Conservation (phyloP, 2,888 invertebrate species). For the Villa cingulata region DNA sequence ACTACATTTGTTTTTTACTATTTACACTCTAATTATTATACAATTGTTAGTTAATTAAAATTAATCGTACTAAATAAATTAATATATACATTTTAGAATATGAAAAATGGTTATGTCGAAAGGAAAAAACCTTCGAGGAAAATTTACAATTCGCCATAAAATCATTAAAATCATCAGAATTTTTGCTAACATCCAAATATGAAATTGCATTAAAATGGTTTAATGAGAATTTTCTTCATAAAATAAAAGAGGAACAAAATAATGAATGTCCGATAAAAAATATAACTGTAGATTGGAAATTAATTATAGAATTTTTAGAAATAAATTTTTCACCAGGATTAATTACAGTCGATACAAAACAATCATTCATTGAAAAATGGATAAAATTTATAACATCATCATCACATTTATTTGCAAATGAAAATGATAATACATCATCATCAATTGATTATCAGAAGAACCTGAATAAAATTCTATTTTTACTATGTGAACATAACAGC, state of each 20-base stretch:
- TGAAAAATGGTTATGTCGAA: slow-evolving; percentile 25
- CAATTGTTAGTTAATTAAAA: too few relatives aligned
- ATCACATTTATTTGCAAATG: slow-evolving; percentile 7
- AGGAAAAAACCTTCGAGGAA: slow-evolving; percentile 21
- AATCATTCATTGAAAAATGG: slow-evolving; percentile 17
- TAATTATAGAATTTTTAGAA: slow-evolving; percentile 18
- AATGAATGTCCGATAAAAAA: slow-evolving; percentile 8
- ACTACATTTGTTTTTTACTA: too few relatives aligned
- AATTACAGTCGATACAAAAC: slow-evolving; percentile 17
- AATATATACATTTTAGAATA: slow-evolving; percentile 23
- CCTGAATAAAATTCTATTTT: slow-evolving; percentile 17
- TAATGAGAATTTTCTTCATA: slow-evolving; percentile 10
- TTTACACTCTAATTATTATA: too few relatives aligned
- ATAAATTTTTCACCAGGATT: slow-evolving; percentile 19
- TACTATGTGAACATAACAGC: slow-evolving; percentile 21
- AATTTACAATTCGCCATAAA: slow-evolving; percentile 29
- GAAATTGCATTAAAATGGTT: slow-evolving; percentile 29
- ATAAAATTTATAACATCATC: slow-evolving; percentile 4
- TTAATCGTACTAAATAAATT: too few relatives aligned
- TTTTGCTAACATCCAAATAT: slow-evolving; percentile 26
- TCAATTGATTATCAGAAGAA: neutral
- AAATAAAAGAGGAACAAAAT: neutral
- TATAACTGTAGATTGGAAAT: slow-evolving; percentile 15
- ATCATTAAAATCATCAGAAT: slow-evolving; percentile 31
- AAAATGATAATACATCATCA: neutral